Evolutionary conservation across 2,113 vertebrate species (phyloP), one percentile per base, ranked within the genome.

Genomic region (Hyla sarda): DNA sequence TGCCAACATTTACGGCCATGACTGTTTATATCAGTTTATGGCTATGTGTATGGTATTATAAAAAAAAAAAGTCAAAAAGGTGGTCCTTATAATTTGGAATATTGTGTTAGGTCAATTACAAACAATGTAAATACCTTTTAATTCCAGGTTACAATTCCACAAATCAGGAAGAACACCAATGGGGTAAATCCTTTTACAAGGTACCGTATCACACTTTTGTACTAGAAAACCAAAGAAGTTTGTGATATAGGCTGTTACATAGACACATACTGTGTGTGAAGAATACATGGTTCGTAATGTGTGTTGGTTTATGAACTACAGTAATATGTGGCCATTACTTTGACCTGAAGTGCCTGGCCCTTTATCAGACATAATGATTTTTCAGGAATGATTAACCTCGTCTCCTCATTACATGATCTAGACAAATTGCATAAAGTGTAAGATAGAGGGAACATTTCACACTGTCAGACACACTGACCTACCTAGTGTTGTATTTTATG

Each of bases 341-440:
- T 79, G 50, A 54, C 76, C 50, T 37, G 21, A 9, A 79, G 52
- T 79, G 16, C 19, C 28, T 3, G 2, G 12, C 19, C 41, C 10
- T 37, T 80, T 80, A 60, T 80, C 77, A 79, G n/a, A 60, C 23
- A 16, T 23, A 37, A 79, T 37, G 30, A 80, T 62, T 80, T 80
- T 80, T 5, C n/a, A n/a, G 21, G 21, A 80, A 80, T 62, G 77
- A 80, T 80, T 80, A 80, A 80, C 32, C 52, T 80, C 58, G 30
- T 45, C 7, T 16, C 7, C 30, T 80, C 58, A 30, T n/a, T n/a
- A 34, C 28, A 8, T 48, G 21, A 10, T 78, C 17, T 48, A 56
- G 9, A 34, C 75, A 56, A 23, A 23, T 28, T 76, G 25, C 10
- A 76, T 50, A 10, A 19, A 45, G 71, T 45, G 17, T 71, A 13